Evolutionary conservation across 64 coral and sea anemone genomes (phyloP).

Genomic region (Dendrophyllia cribrosa): DNA sequence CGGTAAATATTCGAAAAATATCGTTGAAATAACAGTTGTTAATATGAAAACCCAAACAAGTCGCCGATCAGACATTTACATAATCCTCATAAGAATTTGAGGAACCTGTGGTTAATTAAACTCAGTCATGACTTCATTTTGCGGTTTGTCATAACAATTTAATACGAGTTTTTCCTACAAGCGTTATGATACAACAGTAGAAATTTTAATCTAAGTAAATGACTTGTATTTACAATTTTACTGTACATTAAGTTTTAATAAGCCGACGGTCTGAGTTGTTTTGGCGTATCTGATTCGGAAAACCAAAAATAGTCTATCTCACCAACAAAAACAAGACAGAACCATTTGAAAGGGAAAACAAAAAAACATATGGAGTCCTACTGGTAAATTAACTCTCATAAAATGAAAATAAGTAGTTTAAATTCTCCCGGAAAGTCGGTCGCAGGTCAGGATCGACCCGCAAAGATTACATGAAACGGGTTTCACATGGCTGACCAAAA

Average conservation of each 20-base stretch:
- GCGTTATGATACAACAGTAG: not conserved
- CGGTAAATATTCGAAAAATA: not conserved
- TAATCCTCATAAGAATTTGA: not conserved
- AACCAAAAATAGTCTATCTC: not conserved
- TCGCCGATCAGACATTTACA: not conserved
- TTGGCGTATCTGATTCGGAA: not conserved
- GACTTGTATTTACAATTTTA: conserved; percentile 22
- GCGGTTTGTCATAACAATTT: not conserved
- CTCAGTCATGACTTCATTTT: not conserved
- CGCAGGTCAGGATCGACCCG: too few relatives aligned
- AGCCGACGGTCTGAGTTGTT: not conserved
- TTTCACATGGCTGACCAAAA: too few relatives aligned
- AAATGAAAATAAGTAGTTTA: too few relatives aligned
- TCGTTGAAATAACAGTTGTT: not conserved
- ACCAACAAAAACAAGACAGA: not conserved
- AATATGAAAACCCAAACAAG: not conserved
- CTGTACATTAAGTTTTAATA: not conserved
- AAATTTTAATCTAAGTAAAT: not conserved
- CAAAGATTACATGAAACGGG: too few relatives aligned
- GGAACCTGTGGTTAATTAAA: not conserved
- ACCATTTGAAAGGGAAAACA: not conserved
- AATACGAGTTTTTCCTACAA: not conserved
- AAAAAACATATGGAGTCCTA: too few relatives aligned
- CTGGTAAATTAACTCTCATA: too few relatives aligned
- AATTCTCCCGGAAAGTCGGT: too few relatives aligned